These are phyloP conservation scores for Gopherus evgoodei DNA, from an alignment of 2,113 vertebrate genomes.

Conservation along the genomic window DNA sequence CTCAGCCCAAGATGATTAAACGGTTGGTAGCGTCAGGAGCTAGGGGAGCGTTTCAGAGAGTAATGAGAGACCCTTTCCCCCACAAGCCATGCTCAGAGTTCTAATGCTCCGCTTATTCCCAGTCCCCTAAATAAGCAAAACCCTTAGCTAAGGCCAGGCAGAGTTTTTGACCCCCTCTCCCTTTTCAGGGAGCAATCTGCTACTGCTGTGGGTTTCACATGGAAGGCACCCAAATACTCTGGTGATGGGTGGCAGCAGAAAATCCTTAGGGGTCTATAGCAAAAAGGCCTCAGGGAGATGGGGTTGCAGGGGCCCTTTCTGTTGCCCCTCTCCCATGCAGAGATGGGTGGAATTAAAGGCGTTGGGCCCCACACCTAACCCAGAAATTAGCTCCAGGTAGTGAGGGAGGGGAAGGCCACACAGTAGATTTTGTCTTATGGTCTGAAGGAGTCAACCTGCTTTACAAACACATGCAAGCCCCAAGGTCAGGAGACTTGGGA, in stretches of 20 bases:
- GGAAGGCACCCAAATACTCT: too few species aligned
- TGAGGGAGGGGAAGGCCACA: not conserved
- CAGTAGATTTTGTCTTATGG: not conserved
- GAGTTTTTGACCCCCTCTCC: too few species aligned
- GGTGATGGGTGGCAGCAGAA: too few species aligned
- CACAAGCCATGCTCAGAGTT: too few species aligned
- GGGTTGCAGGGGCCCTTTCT: not conserved
- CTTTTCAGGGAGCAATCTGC: not conserved
- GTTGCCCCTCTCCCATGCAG: not conserved
- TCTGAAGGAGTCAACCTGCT: not conserved
- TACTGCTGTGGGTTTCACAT: not conserved
- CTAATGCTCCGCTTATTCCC: too few species aligned
- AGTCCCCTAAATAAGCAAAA: too few species aligned
- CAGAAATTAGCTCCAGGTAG: not conserved
- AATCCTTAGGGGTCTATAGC: too few species aligned
- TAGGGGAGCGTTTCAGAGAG: not conserved
- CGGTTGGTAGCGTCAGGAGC: not conserved
- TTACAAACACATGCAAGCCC: not conserved
- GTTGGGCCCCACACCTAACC: not conserved
- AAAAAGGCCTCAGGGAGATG: not conserved
- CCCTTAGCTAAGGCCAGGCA: too few species aligned
- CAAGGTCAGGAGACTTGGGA: not conserved
- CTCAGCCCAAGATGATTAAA: not conserved
- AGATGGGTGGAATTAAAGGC: not conserved
- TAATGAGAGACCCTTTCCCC: too few species aligned